Base-by-base conservation (phyloP, 2,797 vertebrate genomes). In the Austrolebias charrua region DNA sequence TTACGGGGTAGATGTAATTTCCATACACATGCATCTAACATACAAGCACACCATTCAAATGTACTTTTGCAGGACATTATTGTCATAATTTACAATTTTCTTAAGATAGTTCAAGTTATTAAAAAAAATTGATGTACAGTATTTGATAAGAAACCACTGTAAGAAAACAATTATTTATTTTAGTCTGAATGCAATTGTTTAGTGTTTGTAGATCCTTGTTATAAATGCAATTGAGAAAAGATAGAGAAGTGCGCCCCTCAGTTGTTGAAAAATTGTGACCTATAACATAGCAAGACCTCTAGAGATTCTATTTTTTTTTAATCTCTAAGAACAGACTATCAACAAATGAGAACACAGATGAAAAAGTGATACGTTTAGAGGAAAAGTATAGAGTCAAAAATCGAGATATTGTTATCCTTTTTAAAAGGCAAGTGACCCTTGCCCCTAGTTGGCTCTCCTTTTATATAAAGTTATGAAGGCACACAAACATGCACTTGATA, bases 371-470 rank as follows among this genome's bases (percentile, higher is more conserved):
- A 15, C 38, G 59, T 82, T 81, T 67, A 63, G 55, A 56, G 72
- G 67, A 57, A 71, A 69, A 66, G 69, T 66, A n/a, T n/a, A 45
- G 71, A 5, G 38, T 63, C 63, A 66, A 74, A 80, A 87, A 84
- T 79, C 50, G 71, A 88, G 85, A 86, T 85, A 78, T 73, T 84
- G 74, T 71, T 75, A 63, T 79, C 50, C 14, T 54, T 70, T 83
- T 87, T 75, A 84, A 78, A 79, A 80, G 73, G 64, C 19, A 9
- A 46, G 68, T 73, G 70, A 89, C 88, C 86, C 83, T 76, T 84
- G 76, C 61, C 76, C 83, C 68, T 68, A 52, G 53, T 63, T 69
- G 65, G 61, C 79, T 86, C 67, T 61, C 60, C 71, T 63, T 82
- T 81, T 78, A 72, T 80, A 86, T 87, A 82, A 85, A 67, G 53